phyloP scores from a whole-genome alignment of 2,113 vertebrate genomes.

The Tenrec ecaudatus region DNA sequence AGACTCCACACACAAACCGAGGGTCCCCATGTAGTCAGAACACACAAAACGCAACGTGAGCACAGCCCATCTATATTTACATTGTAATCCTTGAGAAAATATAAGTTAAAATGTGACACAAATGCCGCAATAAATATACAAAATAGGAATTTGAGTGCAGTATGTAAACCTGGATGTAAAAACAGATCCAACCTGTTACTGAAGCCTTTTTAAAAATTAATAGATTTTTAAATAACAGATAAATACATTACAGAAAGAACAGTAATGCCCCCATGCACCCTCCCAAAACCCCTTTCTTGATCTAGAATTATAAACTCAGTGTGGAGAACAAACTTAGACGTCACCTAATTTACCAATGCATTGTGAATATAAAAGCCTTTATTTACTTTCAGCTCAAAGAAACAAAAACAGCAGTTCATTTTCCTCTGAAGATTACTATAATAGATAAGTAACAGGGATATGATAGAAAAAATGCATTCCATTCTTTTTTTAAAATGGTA shows the following conservation, averaged over 20 bases:
- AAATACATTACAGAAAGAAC: not conserved
- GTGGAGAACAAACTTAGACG: conserved; percentile 1
- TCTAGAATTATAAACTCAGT: conserved; percentile 17
- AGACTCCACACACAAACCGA: not conserved
- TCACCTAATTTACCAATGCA: conserved; percentile 5
- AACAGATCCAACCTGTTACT: not conserved
- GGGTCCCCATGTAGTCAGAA: conserved; percentile 12
- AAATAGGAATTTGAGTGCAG: conserved; percentile 10
- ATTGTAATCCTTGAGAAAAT: conserved; percentile 76
- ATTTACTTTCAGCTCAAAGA: not conserved
- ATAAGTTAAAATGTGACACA: conserved; percentile 63
- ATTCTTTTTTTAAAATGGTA: conserved; percentile 38
- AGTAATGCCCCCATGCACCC: not conserved
- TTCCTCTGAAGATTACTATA: not conserved
- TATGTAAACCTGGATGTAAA: not conserved
- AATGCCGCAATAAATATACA: conserved; percentile 53
- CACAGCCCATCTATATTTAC: not conserved
- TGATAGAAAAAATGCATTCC: not conserved
- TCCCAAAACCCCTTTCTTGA: not conserved
- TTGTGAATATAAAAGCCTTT: not conserved
- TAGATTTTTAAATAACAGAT: conserved; percentile 9
- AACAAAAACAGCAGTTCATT: conserved; percentile 28
- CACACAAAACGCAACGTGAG: conserved; percentile 26
- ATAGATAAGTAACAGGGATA: conserved; percentile 15
- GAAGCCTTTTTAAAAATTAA: conserved; percentile 34